Evolutionary conservation across 1,140 invertebrate genomes (phyloP).

Genomic region (Drosophila eugracilis): DNA sequence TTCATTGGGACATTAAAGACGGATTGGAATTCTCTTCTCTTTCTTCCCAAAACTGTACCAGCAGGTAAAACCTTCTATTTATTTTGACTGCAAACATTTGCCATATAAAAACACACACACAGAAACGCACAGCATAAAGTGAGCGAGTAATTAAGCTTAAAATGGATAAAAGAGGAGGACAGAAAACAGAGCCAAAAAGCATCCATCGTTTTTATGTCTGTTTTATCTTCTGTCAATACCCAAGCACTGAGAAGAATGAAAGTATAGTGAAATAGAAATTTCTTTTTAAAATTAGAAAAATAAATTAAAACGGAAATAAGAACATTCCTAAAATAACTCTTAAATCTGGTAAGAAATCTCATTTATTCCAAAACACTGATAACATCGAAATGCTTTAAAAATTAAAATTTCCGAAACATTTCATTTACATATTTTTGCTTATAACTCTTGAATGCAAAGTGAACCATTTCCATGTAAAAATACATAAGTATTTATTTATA

Average conservation of each 20-base stretch:
- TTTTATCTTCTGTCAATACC: slow-evolving; percentile 51
- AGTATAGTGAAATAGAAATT: not conserved
- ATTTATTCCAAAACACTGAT: too few species aligned
- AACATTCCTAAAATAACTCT: too few species aligned
- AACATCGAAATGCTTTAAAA: too few species aligned
- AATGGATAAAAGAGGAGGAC: slow-evolving; percentile 26
- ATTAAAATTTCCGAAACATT: too few species aligned
- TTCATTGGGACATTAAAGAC: slow-evolving; percentile 1
- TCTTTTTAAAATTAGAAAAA: not conserved
- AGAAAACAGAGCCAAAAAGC: slow-evolving; percentile 26
- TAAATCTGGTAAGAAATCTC: too few species aligned
- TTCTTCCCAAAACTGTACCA: slow-evolving; percentile 31
- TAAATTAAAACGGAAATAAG: too few species aligned
- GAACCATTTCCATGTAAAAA: too few species aligned
- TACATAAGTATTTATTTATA: too few species aligned
- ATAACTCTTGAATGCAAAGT: too few species aligned
- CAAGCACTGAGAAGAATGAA: not conserved
- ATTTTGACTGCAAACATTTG: slow-evolving; percentile 35
- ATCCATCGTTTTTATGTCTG: slow-evolving; percentile 34
- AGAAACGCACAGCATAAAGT: slow-evolving; percentile 35
- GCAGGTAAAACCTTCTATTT: slow-evolving; percentile 12
- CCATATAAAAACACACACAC: slow-evolving; percentile 28
- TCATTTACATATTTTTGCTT: too few species aligned
- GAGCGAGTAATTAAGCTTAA: slow-evolving; percentile 59
- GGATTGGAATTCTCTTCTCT: too few species aligned